Evolutionary conservation across 35 echinoderm and acorn worm species (phyloP).

Genomic region (Stichopus chloronotus): DNA sequence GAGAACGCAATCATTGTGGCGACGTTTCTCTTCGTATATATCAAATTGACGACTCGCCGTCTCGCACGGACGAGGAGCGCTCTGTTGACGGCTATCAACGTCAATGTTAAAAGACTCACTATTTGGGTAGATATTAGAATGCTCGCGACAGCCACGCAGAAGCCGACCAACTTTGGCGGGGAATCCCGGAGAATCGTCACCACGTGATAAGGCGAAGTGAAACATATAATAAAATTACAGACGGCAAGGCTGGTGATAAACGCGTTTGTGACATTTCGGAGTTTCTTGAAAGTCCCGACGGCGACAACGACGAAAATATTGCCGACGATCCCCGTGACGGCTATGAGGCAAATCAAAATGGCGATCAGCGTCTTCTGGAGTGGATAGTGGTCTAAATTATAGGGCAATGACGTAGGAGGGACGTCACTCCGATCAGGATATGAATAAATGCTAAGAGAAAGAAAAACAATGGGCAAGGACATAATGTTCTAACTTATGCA

Average conservation of each 20-base stretch:
- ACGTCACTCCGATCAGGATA: neutral
- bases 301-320: conserved; percentile 21
- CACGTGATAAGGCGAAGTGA: neutral
- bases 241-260: conserved; percentile 27
- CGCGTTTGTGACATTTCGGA: neutral
- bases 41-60: neutral
- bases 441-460: neutral
- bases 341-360: neutral
- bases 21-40: neutral
- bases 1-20: neutral
- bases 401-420: neutral
- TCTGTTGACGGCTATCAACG: neutral
- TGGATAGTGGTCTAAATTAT: neutral
- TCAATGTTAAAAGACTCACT: neutral
- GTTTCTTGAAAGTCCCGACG: neutral
- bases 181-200: conserved; percentile 11
- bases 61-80: neutral
- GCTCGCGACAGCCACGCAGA: neutral
- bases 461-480: neutral
- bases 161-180: neutral
- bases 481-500: too few relatives aligned
- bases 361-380: neutral
- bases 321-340: neutral
- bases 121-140: conserved; percentile 15
- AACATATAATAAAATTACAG: conserved; percentile 13